Percentiles rank a stretch among this genome's conserved stretches.
phyloP scores from a whole-genome alignment of 2,113 vertebrate genomes.

The Galemys pyrenaicus region DNA sequence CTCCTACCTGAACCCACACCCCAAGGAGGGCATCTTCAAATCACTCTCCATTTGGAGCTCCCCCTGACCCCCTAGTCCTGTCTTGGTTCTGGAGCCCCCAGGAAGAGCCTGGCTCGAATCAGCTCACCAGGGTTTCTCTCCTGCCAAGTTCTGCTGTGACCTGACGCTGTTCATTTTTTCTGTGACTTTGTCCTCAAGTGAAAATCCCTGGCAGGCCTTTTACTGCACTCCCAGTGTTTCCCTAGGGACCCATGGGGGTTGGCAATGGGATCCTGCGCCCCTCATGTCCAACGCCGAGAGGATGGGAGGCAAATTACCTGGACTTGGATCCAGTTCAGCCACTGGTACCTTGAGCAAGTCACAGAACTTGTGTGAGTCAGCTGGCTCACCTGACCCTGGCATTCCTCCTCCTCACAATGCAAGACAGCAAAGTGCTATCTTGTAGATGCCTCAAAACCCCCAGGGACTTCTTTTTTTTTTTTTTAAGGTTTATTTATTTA shows the following conservation, averaged over 20 bases:
- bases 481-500: too few relatives aligned
- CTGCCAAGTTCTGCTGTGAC: neutral
- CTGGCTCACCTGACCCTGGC: neutral
- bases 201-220: neutral
- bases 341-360: neutral
- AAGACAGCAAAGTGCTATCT: too few relatives aligned
- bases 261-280: neutral
- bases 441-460: neutral
- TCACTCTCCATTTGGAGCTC: neutral
- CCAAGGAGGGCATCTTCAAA: neutral
- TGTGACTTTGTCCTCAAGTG: slow-evolving; percentile 13
- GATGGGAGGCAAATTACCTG: neutral
- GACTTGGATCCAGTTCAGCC: neutral
- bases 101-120: neutral
- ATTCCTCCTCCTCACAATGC: neutral
- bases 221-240: neutral
- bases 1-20: neutral
- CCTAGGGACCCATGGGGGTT: neutral
- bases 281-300: neutral
- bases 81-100: neutral
- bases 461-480: too few relatives aligned
- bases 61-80: neutral
- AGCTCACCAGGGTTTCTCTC: neutral
- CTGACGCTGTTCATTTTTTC: neutral
- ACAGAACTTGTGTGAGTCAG: neutral